Evolutionary conservation across 2,888 invertebrate genomes (phyloP).

Genomic region (Stenoptilia bipunctidactyla): DNA sequence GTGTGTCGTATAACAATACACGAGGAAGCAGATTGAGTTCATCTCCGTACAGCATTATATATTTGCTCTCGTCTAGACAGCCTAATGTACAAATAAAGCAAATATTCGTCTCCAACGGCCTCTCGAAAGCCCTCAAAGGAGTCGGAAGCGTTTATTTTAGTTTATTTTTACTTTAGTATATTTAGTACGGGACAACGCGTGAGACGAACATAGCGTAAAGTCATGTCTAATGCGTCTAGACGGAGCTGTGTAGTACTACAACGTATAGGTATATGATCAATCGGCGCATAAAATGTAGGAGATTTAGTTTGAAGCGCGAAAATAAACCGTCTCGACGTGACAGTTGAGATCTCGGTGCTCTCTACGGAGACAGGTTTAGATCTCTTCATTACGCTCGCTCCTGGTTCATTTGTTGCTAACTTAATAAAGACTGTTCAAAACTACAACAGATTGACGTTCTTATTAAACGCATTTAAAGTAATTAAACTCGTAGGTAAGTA

Average conservation of each 20-base stretch:
- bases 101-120: background rate
- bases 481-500: too few species aligned
- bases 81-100: background rate
- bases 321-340: slow-evolving; percentile 10
- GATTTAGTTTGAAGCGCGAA: slow-evolving; percentile 6
- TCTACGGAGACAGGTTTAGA: too few species aligned
- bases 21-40: too few species aligned
- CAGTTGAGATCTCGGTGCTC: too few species aligned
- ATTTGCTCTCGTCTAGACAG: background rate
- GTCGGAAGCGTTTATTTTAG: background rate
- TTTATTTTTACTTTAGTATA: background rate
- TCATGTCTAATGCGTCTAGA: slow-evolving; percentile 4
- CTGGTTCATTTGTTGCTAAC: too few species aligned
- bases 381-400: too few species aligned
- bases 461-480: too few species aligned
- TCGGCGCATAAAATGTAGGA: background rate
- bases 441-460: too few species aligned
- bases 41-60: too few species aligned
- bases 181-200: background rate
- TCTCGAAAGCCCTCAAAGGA: background rate
- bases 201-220: background rate
- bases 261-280: background rate
- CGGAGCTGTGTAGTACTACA: slow-evolving; percentile 1
- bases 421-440: too few species aligned
- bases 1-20: too few species aligned